phyloP scores from a whole-genome alignment of 2,797 vertebrate species.

The Spheniscus humboldti region DNA sequence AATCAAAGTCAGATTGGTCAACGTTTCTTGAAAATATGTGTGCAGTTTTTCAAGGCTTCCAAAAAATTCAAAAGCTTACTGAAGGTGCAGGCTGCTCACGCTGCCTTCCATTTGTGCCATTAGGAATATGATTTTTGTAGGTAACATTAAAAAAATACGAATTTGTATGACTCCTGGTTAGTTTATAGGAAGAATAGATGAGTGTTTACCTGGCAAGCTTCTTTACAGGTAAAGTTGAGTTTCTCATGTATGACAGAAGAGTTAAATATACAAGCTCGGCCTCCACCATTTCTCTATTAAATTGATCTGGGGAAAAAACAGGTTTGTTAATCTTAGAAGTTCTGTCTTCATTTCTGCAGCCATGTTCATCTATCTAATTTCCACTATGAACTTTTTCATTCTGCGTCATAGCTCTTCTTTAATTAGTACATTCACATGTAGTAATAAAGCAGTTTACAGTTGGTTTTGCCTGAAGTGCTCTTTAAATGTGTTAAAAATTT shows the following conservation, averaged over 20 bases:
- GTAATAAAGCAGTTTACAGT: neutral
- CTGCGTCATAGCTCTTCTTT: neutral
- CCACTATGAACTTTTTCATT: neutral
- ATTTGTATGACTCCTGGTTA: neutral
- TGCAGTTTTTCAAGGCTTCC: neutral
- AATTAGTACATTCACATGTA: neutral
- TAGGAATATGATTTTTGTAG: neutral
- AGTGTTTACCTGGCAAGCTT: neutral
- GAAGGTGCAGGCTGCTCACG: neutral
- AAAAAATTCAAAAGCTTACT: neutral
- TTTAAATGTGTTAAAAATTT: neutral
- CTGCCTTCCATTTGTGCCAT: neutral
- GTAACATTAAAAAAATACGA: neutral
- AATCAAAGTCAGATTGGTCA: neutral
- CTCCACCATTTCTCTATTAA: neutral
- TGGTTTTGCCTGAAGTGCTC: neutral
- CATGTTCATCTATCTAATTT: neutral
- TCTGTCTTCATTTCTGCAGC: neutral
- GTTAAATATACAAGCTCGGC: neutral
- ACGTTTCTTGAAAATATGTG: neutral
- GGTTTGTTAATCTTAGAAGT: neutral
- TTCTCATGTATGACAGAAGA: neutral
- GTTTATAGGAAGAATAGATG: neutral
- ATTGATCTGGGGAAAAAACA: neutral
- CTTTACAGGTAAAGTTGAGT: neutral